phyloP scores from a whole-genome alignment of 2,888 invertebrate species.

The Parelbella ahira region DNA sequence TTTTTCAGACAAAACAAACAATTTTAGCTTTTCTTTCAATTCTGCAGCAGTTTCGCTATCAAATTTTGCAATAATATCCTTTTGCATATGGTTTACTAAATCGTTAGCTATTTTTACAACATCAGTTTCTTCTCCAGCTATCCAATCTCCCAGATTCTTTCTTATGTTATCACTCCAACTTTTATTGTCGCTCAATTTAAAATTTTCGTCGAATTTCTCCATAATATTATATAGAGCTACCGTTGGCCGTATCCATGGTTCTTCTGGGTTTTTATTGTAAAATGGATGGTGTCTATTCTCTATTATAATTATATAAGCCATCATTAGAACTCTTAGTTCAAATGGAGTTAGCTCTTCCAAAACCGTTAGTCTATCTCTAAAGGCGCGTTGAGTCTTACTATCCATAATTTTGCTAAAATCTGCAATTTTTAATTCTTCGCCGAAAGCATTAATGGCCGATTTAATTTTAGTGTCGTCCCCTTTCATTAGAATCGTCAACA shows the following conservation, averaged over 20 bases:
- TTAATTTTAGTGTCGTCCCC: neutral
- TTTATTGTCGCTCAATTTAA: too few species aligned
- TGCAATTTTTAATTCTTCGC: conserved; percentile 1
- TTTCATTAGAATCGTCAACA: neutral
- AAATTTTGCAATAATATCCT: too few species aligned
- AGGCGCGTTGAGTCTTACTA: neutral
- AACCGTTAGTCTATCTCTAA: neutral
- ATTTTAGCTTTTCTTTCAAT: too few species aligned
- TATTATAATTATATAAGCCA: neutral
- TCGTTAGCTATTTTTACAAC: too few species aligned
- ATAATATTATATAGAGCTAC: neutral
- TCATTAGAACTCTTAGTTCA: conserved; percentile 1
- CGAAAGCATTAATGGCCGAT: neutral
- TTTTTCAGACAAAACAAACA: too few species aligned
- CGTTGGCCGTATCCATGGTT: neutral
- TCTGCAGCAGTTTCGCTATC: too few species aligned
- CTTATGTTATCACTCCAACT: too few species aligned
- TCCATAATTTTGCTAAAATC: conserved; percentile 10
- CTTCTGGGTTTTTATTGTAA: neutral
- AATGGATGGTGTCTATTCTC: conserved; percentile 4
- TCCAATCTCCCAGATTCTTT: too few species aligned
- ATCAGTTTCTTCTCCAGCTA: too few species aligned
- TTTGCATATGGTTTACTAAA: too few species aligned
- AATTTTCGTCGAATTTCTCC: conserved; percentile 5
- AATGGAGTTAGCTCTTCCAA: conserved; percentile 1